These are phyloP conservation scores for Athalia rosae DNA, from an alignment of 2,888 invertebrate genomes.

Conservation along the genomic window DNA sequence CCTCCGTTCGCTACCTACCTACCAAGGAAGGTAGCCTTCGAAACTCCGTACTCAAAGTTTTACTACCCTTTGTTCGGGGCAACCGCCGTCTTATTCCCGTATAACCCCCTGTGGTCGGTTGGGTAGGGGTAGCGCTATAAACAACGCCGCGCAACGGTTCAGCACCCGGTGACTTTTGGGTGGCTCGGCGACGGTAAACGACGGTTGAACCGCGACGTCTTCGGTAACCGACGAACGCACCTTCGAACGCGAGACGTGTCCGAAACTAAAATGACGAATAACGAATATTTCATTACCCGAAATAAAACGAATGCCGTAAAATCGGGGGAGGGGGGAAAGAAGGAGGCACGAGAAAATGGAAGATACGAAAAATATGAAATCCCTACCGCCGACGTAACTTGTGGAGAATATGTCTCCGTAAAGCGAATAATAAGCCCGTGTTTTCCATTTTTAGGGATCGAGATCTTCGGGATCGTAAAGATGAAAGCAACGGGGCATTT, in stretches of 20 bases:
- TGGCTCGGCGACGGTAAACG: constrained; percentile 25
- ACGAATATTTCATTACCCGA: not conserved
- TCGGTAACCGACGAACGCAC: not conserved
- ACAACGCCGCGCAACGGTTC: constrained; percentile 35
- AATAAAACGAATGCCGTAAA: constrained; percentile 3
- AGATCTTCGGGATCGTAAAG: constrained; percentile 31
- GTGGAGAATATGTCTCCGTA: not conserved
- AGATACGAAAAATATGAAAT: constrained; percentile 6
- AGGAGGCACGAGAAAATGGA: not conserved
- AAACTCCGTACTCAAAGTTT: constrained; percentile 45
- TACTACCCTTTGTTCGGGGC: constrained; percentile 44
- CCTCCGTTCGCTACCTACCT: too few relatives aligned
- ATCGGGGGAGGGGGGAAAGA: not conserved
- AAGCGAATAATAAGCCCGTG: not conserved
- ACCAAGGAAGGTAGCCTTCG: constrained; percentile 18
- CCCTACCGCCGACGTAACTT: not conserved
- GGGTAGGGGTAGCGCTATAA: constrained; percentile 27
- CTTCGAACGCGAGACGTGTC: too few relatives aligned
- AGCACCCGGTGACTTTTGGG: constrained; percentile 27
- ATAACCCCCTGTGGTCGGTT: not conserved
- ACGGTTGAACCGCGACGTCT: constrained; percentile 1
- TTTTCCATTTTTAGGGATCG: not conserved
- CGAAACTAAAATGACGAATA: too few relatives aligned
- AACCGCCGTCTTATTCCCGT: constrained; percentile 27
- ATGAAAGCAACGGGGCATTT: constrained; percentile 41